phyloP scores from a whole-genome alignment of 2,888 invertebrate species.

The Luperina nickerlii region DNA sequence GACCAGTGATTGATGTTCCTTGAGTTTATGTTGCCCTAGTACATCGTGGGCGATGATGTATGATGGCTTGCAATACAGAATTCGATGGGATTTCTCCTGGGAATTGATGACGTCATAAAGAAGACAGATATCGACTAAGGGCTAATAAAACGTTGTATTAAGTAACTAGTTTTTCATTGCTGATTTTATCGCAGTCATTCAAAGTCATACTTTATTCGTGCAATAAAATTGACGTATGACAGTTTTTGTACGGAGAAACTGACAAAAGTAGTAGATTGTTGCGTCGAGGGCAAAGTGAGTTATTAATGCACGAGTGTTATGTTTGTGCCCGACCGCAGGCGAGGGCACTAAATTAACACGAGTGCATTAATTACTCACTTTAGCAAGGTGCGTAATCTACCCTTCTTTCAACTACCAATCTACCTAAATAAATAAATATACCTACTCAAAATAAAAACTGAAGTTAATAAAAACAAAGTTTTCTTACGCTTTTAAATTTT shows the following conservation, averaged over 20 bases:
- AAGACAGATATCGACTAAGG: too few species aligned
- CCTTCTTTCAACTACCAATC: too few species aligned
- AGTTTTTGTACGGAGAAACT: background rate
- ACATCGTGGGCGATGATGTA: conserved; percentile 40
- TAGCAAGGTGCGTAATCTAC: too few species aligned
- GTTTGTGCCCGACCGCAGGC: too few species aligned
- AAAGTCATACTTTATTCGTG: background rate
- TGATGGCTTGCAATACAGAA: conserved; percentile 16
- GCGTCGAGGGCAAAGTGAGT: too few species aligned
- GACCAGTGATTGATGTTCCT: conserved; percentile 52
- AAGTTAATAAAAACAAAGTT: too few species aligned
- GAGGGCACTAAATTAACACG: too few species aligned
- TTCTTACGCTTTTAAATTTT: too few species aligned
- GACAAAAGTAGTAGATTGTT: background rate
- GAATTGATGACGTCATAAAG: conserved; percentile 16
- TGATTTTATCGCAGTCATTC: background rate
- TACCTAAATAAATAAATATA: too few species aligned
- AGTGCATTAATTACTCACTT: too few species aligned
- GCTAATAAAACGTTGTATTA: background rate
- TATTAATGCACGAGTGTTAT: too few species aligned
- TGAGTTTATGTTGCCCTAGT: conserved; percentile 47
- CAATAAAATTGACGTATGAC: background rate
- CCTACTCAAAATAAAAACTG: too few species aligned
- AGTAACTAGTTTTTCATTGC: background rate
- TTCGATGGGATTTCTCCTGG: background rate